phyloP scores from a whole-genome alignment of 2,113 vertebrate species.

The Melanerpes formicivorus region DNA sequence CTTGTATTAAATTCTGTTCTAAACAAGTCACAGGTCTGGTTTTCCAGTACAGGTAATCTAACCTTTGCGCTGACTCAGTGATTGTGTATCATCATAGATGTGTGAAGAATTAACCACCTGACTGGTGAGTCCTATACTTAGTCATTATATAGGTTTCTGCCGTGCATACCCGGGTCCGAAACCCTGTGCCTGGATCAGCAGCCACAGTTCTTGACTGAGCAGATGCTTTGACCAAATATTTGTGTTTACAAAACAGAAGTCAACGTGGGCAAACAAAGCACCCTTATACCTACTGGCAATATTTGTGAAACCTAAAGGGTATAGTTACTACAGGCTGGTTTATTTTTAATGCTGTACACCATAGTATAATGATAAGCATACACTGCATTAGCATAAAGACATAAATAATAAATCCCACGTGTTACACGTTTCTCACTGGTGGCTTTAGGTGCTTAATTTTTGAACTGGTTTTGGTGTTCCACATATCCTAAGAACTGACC shows the following conservation, averaged over 20 bases:
- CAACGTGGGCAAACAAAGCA: background rate
- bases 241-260: constrained; percentile 22
- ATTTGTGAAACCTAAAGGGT: background rate
- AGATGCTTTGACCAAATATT: constrained; percentile 30
- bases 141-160: background rate
- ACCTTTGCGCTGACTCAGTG: background rate
- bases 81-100: background rate
- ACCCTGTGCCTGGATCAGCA: background rate
- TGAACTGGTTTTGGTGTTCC: background rate
- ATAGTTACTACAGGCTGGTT: background rate
- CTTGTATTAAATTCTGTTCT: background rate
- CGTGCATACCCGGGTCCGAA: background rate
- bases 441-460: background rate
- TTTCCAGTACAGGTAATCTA: background rate
- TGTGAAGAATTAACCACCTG: background rate
- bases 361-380: background rate
- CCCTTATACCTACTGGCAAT: background rate
- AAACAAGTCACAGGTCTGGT: background rate
- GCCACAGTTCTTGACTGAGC: background rate
- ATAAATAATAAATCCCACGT: background rate
- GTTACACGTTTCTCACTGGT: background rate
- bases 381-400: background rate
- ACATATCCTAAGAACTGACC: background rate
- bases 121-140: background rate
- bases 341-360: background rate